Conservation (phyloP, 2,888 invertebrate genomes). For the Thymelicus lineola region DNA sequence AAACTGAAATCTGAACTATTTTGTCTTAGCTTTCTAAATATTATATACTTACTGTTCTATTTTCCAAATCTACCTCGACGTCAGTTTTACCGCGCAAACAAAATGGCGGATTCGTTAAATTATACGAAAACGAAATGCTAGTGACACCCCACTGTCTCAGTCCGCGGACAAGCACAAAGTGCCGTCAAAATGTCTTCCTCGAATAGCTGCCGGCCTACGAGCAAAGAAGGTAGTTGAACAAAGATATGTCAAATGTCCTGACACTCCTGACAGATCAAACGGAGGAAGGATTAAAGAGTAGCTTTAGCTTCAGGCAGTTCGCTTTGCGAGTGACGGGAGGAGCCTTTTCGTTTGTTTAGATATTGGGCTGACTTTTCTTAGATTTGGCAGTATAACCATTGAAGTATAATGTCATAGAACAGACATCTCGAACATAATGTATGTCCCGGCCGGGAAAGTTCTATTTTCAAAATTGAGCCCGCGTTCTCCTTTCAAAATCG, state of each 20-base stretch:
- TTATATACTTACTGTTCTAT: too few relatives aligned
- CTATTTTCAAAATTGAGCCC: too few relatives aligned
- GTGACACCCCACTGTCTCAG: conserved; percentile 1
- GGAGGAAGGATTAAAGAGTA: conserved; percentile 24
- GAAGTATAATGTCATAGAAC: too few relatives aligned
- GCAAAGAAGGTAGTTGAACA: conserved; percentile 6
- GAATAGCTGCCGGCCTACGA: conserved; percentile 7
- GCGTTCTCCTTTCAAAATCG: too few relatives aligned
- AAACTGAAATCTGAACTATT: too few relatives aligned
- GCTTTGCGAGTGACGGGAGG: neutral
- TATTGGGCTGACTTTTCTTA: neutral
- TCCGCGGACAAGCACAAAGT: conserved; percentile 10
- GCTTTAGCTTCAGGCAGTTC: conserved; percentile 11
- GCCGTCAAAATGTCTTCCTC: conserved; percentile 19
- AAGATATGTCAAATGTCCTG: conserved; percentile 22
- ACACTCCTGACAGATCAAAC: conserved; percentile 24
- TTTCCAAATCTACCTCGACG: too few relatives aligned
- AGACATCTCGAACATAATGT: too few relatives aligned
- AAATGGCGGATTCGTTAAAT: neutral
- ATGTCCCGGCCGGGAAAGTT: too few relatives aligned
- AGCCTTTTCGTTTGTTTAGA: neutral
- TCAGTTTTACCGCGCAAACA: neutral
- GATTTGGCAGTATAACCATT: neutral
- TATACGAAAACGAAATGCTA: conserved; percentile 2
- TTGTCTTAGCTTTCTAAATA: too few relatives aligned